These are phyloP conservation scores for Sarcoramphus papa DNA, from an alignment of 2,797 vertebrate genomes.

Conservation along the genomic window DNA sequence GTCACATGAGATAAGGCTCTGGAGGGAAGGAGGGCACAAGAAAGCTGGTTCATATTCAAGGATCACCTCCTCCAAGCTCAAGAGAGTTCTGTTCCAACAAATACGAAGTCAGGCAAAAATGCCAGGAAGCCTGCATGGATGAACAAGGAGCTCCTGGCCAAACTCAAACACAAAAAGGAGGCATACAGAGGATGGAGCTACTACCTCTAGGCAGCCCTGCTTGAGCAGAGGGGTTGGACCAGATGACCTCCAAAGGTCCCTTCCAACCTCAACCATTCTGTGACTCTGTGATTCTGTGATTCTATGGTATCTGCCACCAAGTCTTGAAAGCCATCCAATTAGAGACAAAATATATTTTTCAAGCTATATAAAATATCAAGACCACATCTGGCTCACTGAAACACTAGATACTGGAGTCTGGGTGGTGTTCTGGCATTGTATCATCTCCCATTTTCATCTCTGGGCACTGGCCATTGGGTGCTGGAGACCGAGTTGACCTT, in stretches of 20 bases:
- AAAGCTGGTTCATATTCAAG: not conserved
- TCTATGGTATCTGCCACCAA: not conserved
- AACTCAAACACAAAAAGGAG: not conserved
- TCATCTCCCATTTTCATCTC: not conserved
- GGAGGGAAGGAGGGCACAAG: not conserved
- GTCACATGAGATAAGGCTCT: accelerated
- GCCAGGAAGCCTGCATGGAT: not conserved
- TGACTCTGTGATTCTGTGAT: not conserved
- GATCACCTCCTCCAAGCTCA: not conserved
- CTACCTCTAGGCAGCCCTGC: accelerated
- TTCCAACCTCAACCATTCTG: not conserved
- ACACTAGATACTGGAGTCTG: not conserved
- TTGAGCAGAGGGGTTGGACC: not conserved
- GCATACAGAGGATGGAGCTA: not conserved
- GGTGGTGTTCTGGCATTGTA: not conserved
- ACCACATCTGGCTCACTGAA: not conserved
- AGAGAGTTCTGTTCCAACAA: not conserved
- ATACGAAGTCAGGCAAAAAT: not conserved
- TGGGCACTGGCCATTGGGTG: not conserved
- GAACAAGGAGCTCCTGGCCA: not conserved
- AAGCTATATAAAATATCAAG: not conserved
- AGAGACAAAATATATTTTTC: not conserved
- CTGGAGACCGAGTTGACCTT: not conserved
- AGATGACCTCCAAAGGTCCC: not conserved
- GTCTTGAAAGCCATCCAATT: not conserved